These are phyloP conservation scores for Ceratothoa steindachneri DNA, from an alignment of 2,888 invertebrate species.

Conservation along the genomic window DNA sequence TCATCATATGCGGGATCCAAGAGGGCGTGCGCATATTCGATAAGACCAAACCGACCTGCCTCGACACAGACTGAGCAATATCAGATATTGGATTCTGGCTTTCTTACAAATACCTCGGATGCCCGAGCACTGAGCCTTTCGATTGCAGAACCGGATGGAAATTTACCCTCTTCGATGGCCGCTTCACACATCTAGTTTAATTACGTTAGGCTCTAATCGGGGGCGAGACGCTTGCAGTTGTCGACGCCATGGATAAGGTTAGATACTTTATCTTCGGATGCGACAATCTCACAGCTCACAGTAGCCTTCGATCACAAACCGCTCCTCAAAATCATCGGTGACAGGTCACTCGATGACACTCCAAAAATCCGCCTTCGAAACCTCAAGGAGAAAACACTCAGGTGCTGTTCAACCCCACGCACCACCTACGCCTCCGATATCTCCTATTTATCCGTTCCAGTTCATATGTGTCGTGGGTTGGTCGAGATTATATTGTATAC, in stretches of 20 bases:
- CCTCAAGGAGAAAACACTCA: constrained; percentile 2
- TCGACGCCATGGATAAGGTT: constrained; percentile 6
- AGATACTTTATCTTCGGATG: constrained; percentile 20
- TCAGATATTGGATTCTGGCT: constrained; percentile 23
- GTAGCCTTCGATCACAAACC: too few species aligned
- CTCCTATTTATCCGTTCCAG: too few species aligned
- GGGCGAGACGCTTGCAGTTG: constrained; percentile 23
- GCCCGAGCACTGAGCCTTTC: constrained; percentile 6
- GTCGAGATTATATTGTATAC: too few species aligned
- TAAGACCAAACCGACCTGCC: too few species aligned
- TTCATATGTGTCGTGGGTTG: too few species aligned
- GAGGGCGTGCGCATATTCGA: too few species aligned
- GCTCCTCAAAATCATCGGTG: constrained; percentile 16
- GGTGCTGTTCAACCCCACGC: too few species aligned
- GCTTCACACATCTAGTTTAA: constrained; percentile 17
- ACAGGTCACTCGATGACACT: not conserved
- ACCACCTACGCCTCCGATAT: too few species aligned
- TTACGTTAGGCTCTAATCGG: constrained; percentile 18
- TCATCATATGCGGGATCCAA: too few species aligned
- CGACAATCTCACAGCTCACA: not conserved
- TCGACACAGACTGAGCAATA: too few species aligned
- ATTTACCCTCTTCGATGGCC: constrained; percentile 9
- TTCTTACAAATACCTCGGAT: constrained; percentile 18
- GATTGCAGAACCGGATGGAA: constrained; percentile 22
- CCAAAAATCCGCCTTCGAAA: constrained; percentile 16